Evolutionary conservation across 2,888 invertebrate species (phyloP), one percentile per base, ranked within the genome.

Genomic region (Habrosyne pyritoides): DNA sequence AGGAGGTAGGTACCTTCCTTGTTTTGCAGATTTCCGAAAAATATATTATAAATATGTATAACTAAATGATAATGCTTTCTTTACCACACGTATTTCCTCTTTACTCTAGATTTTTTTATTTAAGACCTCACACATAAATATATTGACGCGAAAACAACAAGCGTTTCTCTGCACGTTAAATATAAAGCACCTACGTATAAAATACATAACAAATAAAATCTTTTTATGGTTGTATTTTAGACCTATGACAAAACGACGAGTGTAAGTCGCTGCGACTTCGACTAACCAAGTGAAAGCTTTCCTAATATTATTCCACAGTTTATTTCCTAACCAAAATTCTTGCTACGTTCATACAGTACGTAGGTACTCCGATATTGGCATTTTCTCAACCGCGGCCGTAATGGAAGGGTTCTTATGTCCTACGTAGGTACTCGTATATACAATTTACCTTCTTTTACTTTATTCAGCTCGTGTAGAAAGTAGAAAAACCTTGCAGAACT

Each of bases 401-500:
- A 78, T 75, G 71, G 73, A 77, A 71, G 75, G 77, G 75, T 80
- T 79, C 77, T 81, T 74, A 75, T 76, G 79, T 77, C 75, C 77
- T 73, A 75, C 75, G 74, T 73, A 69, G 21, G 28, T 28, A 28
- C 28, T 14, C 50, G 75, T 77, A 77, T 68, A 75, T 68, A 72
- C 79, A 75, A 75, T 77, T 71, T 68, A 74, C 72, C 83, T 77
- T 75, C 79, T 81, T 84, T 83, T 83, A 84, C 83, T 86, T 87
- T 86, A 86, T 85, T 85, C 83, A 75, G 74, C 76, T 77, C 83
- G 77, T 81, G 83, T 81, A 79, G 84, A 84, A 84, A 85, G 84
- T 83, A 79, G 84, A 84, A 86, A 85, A 86, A 84, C 81, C 85
- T 86, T 84, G 84, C 86, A 86, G 86, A 86, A 87, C 79, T 86